Evolutionary conservation across 2,888 invertebrate genomes (phyloP), one percentile per base, ranked within the genome.

Genomic region (Coenonympha arcania): DNA sequence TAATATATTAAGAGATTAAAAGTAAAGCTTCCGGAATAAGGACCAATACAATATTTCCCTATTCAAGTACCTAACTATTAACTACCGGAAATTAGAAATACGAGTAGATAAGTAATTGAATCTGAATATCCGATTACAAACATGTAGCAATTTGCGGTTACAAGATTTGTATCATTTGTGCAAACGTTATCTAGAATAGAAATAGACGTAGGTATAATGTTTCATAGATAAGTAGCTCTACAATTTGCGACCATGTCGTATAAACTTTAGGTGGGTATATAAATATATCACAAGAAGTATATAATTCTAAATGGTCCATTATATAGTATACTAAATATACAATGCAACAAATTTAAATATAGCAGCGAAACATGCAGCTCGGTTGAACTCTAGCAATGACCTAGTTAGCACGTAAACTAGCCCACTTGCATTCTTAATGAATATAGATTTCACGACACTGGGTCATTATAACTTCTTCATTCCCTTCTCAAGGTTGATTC

Each of bases 351-450:
- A 11, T n/a, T n/a, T n/a, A n/a, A n/a, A 4, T 24, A 36, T 20
- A 36, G 5, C 19, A 34, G n/a, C 26, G 24, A 24, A 39, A 39
- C 22, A 16, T 40, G 26, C 16, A 15, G 2, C 6, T 16, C 39
- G 43, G 40, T 15, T 40, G 43, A 50, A 50, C 43, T 46, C 45
- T 39, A 33, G 42, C 53, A 53, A 33, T 53, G 53, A 55, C 55
- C 54, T 40, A 54, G 45, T 53, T 55, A 47, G 31, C 30, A 45
- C 40, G 42, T 42, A 44, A 53, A 55, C 43, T 53, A 53, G 45
- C 40, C 52, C 56, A 47, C 40, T 36, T 55, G 51, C 54, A 55
- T 57, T 52, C 49, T 43, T 57, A 53, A 58, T 56, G 54, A 46
- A 39, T 54, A 58, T 58, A 43, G 58, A 58, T 58, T 52, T 47